Base-by-base conservation (phyloP, 2,888 invertebrate genomes). In the Oxytorus armatus region DNA sequence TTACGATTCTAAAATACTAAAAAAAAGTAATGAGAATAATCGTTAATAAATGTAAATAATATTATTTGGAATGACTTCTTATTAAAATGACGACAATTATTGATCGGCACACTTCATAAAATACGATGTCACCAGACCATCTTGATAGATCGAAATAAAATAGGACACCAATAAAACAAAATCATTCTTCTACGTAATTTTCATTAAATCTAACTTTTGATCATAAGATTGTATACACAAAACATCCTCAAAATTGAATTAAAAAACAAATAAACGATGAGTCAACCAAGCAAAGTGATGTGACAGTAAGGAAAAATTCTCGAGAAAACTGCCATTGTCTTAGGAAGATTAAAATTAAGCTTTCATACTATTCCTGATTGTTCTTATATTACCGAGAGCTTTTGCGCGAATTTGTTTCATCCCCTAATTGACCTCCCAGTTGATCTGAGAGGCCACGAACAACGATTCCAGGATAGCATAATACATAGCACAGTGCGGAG, bases 351-450 rank as follows among this genome's bases (percentile, higher is more conserved):
- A n/a, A 2, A 36, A 57, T 18, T 16, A 33, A 33, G 36, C 33
- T 33, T 33, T 18, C 57, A 57, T 33, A n/a, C n/a, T 59, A 72
- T 42, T 23, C 70, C 42, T 16, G 66, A 39, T 44, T 18, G 36
- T 16, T 57, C 33, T 57, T 16, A 33, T 57, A 16, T 36, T 57
- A 57, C 8, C 36, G 57, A 36, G 33, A 21, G 59, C n/a, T 18
- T 14, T 14, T 21, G 16, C 16, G 8, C 14, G 53, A 25, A 42
- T 68, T 61, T 33, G 21, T 29, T 66, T 70, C 63, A 65, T 79
- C 29, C n/a, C 73, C 65, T 78, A 82, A 83, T 83, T 81, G 66
- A 81, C 75, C 75, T 73, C 49, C 75, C 80, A 75, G 68, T 51
- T 70, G 63, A 81, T 76, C 75, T 82, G 66, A n/a, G 63, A 55